Evolutionary conservation across 2,888 invertebrate species (phyloP), one percentile per base, ranked within the genome.

Genomic region (Sericinus montela): DNA sequence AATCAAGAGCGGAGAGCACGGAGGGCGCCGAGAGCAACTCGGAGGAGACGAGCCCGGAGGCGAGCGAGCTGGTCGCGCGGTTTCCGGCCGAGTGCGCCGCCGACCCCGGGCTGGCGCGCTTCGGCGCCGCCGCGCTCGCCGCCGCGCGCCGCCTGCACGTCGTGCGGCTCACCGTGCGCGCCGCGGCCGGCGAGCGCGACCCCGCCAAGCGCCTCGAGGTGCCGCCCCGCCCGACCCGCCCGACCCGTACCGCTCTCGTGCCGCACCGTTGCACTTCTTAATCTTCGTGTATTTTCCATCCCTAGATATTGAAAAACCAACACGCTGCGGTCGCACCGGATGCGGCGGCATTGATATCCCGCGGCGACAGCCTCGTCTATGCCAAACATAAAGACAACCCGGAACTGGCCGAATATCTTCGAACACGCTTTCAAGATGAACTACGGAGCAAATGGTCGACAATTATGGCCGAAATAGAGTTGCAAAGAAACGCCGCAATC

Each of bases 261-360:
- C n/a, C n/a, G n/a, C n/a, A n/a, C n/a, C n/a, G n/a, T n/a, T n/a
- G 19, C 5, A 19, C 19, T 19, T 19, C 5, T 19, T 19, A 19
- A 19, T 19, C 19, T 5, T 19, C 19, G 19, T 3, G 19, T 19
- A 5, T 30, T 30, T 16, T 2, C 3, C 9, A 8, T 6, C 53
- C 23, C 1, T 63, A 93, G 93, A 84, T 92, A 51, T 69, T 93
- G 55, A 92, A 93, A 68, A 80, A 88, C 58, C 93, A 93, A 72
- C 72, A 92, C 53, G 91, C 90, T 28, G 80, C 82, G 48, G 75
- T 94, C 55, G 94, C 94, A 9, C 94, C 94, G 1, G 94, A 94
- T 71, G 94, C 94, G 51, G 95, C 94, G 5, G 91, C 92, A 49
- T 82, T 94, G 28, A 94, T 95, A 56, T 94, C 94, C 13, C 92